Evolutionary conservation across 2,113 vertebrate species (phyloP), one percentile per base, ranked within the genome.

Genomic region (Anoplopoma fimbria): DNA sequence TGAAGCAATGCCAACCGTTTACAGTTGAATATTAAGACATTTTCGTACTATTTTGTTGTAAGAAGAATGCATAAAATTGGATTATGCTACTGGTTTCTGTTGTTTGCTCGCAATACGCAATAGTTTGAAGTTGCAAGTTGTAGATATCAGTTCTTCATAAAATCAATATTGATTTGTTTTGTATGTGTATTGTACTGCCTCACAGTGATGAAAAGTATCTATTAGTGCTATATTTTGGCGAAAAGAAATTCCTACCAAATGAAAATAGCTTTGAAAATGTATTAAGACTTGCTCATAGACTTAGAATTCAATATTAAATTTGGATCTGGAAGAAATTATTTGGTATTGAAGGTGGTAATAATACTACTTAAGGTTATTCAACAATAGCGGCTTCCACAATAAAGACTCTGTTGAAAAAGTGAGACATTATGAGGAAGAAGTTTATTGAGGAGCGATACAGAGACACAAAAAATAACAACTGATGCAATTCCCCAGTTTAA

Each of bases 401-500:
- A 42, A 86, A 45, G 36, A 86, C 34, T 49, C 73, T 31, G 38
- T 23, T 45, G 42, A 87, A 73, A 86, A 84, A 49, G 45, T 53
- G 7, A 45, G 72, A 83, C 83, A 81, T 90, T 86, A 87, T 88
- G 88, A 88, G 85, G 89, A 92, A 93, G 85, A 92, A 84, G 84
- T 94, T 96, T 94, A 95, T 95, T 95, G 89, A 92, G 89, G 89
- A 91, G 89, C 75, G 79, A 94, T 92, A 94, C 91, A 94, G 93
- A 93, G 90, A 94, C 91, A 95, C 93, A 90, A 91, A 96, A 93
- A 95, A 96, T 95, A 97, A 94, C 96, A 96, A 96, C 96, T 96
- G 96, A 96, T 96, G 97, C 96, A 97, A 96, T 97, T 97, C 93
- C 96, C 96, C 96, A 96, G 95, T 91, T 91, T 75, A 88, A 87